Evolutionary conservation across 2,797 vertebrate genomes (phyloP).

Genomic region (Amblyraja radiata): DNA sequence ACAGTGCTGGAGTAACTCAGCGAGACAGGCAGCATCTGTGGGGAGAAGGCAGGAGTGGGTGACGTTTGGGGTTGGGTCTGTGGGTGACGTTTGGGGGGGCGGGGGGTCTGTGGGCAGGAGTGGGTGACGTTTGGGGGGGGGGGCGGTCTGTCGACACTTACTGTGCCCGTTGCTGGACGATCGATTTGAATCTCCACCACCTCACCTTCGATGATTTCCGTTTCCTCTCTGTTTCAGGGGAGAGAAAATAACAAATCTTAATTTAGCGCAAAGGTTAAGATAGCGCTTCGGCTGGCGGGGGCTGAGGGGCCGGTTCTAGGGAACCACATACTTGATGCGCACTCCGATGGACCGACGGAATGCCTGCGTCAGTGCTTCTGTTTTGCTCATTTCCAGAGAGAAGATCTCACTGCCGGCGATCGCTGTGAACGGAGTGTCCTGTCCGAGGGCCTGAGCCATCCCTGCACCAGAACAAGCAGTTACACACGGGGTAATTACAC

Average conservation of each 20-base stretch:
- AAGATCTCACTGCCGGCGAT: slow-evolving; percentile 87
- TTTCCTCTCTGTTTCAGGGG: slow-evolving; percentile 73
- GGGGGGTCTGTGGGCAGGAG: too few relatives aligned
- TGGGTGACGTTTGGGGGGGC: too few relatives aligned
- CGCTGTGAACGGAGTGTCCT: slow-evolving; percentile 83
- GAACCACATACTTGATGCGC: slow-evolving; percentile 72
- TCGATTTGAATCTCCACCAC: slow-evolving; percentile 95
- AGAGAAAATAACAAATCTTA: neutral
- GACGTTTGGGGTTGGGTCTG: too few relatives aligned
- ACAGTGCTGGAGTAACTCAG: too few relatives aligned
- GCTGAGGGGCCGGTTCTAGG: too few relatives aligned
- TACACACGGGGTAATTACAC: too few relatives aligned
- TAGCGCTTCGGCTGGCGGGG: too few relatives aligned
- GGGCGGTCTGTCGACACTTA: slow-evolving; percentile 49
- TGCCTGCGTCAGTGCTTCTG: slow-evolving; percentile 82
- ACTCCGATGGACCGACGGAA: slow-evolving; percentile 88
- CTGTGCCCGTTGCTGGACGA: slow-evolving; percentile 83
- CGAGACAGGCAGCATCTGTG: too few relatives aligned
- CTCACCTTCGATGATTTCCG: slow-evolving; percentile 93
- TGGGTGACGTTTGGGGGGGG: too few relatives aligned
- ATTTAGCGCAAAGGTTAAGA: neutral
- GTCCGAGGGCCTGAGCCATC: slow-evolving; percentile 80
- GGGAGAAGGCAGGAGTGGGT: too few relatives aligned
- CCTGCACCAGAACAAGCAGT: slow-evolving; percentile 53
- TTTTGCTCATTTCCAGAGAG: slow-evolving; percentile 92